phyloP scores from a whole-genome alignment of 1,140 invertebrate species.

The Neelides sp. region DNA sequence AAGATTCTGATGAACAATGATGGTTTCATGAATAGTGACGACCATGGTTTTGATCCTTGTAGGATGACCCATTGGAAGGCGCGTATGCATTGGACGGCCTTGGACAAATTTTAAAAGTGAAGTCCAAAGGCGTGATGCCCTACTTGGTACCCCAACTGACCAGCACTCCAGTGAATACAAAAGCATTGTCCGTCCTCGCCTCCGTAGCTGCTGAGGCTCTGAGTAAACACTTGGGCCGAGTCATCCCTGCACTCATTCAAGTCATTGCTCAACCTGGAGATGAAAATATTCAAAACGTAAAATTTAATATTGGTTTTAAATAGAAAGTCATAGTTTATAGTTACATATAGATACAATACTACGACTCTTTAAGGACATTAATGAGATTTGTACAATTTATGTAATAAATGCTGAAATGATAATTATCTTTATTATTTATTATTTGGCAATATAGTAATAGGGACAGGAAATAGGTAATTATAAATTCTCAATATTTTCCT shows the following conservation, averaged over 20 bases:
- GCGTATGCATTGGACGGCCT: conserved; percentile 86
- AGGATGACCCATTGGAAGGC: conserved; percentile 56
- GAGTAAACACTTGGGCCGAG: conserved; percentile 78
- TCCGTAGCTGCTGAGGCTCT: conserved; percentile 85
- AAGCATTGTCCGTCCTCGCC: conserved; percentile 79
- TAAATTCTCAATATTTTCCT: background rate
- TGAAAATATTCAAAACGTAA: too few relatives aligned
- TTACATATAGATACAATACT: too few relatives aligned
- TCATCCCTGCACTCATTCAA: conserved; percentile 75
- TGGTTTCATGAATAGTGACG: too few relatives aligned
- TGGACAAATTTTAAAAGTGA: conserved; percentile 91
- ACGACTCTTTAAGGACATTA: conserved; percentile 56
- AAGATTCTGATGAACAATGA: background rate
- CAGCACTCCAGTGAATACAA: conserved; percentile 60
- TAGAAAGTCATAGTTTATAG: too few relatives aligned
- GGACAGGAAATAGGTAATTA: too few relatives aligned
- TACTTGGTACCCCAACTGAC: conserved; percentile 92
- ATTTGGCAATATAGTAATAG: too few relatives aligned
- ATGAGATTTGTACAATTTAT: conserved; percentile 18
- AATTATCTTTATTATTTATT: too few relatives aligned
- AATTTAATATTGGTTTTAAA: background rate
- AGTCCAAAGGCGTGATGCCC: conserved; percentile 84
- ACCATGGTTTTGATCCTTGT: conserved; percentile 28
- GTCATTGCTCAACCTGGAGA: conserved; percentile 57
- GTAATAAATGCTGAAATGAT: background rate